Percentiles rank a stretch among this genome's conserved stretches.
These are phyloP conservation scores for Clitarchus hookeri DNA, from an alignment of 2,888 invertebrate genomes.

Conservation along the genomic window DNA sequence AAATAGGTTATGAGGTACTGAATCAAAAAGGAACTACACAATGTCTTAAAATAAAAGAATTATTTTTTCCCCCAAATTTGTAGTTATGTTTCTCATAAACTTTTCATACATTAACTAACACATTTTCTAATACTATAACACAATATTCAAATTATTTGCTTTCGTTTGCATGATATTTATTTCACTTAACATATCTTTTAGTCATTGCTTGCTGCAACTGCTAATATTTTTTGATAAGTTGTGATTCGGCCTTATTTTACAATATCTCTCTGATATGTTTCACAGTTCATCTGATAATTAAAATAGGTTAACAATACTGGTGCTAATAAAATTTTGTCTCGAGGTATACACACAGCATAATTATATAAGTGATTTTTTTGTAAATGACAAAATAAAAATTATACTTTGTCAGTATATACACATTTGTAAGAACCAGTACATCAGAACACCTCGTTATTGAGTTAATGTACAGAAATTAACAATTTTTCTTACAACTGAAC, in stretches of 20 bases:
- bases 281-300: constrained; percentile 17
- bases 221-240: background rate
- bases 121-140: constrained; percentile 5
- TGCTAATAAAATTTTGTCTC: background rate
- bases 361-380: background rate
- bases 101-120: constrained; percentile 10
- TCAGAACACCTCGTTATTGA: background rate
- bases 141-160: background rate
- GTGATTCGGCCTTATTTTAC: background rate
- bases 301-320: constrained; percentile 7
- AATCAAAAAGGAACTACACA: background rate
- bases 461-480: constrained; percentile 10
- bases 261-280: constrained; percentile 22
- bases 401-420: background rate
- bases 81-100: background rate
- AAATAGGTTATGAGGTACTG: background rate
- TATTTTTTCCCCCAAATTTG: background rate
- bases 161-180: background rate
- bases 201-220: background rate
- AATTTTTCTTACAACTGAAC: constrained; percentile 12
- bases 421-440: background rate
- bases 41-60: background rate
- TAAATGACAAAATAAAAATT: background rate
- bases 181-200: background rate
- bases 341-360: background rate